phyloP scores from a whole-genome alignment of 2,113 vertebrate species.

The Syngnathus scovelli region DNA sequence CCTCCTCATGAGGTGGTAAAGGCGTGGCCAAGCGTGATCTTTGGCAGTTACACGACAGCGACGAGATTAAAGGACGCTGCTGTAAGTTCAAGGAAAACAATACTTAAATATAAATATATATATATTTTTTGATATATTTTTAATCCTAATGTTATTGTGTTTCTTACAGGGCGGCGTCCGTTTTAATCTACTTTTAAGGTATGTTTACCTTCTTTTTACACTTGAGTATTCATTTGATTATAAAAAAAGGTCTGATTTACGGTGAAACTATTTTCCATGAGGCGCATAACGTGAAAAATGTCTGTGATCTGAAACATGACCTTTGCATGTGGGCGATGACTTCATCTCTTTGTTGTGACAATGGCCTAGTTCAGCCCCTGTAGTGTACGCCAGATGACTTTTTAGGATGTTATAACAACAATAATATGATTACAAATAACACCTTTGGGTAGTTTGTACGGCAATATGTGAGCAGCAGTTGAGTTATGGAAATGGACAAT shows the following conservation, averaged over 20 bases:
- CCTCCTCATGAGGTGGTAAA: slow-evolving; percentile 28
- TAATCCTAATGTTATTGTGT: slow-evolving; percentile 28
- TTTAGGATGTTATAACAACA: background rate
- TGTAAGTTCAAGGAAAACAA: slow-evolving; percentile 63
- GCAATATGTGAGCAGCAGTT: slow-evolving; percentile 32
- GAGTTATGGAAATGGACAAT: slow-evolving; percentile 62
- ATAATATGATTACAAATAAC: background rate
- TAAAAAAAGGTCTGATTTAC: background rate
- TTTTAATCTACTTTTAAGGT: slow-evolving; percentile 68
- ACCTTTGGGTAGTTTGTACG: background rate
- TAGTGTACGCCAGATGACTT: background rate
- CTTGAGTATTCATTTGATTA: background rate
- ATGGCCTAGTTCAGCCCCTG: slow-evolving; percentile 6
- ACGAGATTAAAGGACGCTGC: slow-evolving; percentile 77
- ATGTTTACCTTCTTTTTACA: slow-evolving; percentile 39
- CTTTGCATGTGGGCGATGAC: slow-evolving; percentile 51
- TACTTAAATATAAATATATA: background rate
- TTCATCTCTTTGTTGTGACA: slow-evolving; percentile 58
- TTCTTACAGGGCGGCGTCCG: slow-evolving; percentile 75
- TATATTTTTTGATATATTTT: background rate
- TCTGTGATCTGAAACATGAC: slow-evolving; percentile 47
- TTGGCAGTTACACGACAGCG: slow-evolving; percentile 62
- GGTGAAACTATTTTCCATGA: background rate
- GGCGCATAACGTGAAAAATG: background rate
- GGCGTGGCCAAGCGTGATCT: slow-evolving; percentile 52